These are phyloP conservation scores for Melanophora roralis DNA, from an alignment of 2,888 invertebrate genomes.

Conservation along the genomic window DNA sequence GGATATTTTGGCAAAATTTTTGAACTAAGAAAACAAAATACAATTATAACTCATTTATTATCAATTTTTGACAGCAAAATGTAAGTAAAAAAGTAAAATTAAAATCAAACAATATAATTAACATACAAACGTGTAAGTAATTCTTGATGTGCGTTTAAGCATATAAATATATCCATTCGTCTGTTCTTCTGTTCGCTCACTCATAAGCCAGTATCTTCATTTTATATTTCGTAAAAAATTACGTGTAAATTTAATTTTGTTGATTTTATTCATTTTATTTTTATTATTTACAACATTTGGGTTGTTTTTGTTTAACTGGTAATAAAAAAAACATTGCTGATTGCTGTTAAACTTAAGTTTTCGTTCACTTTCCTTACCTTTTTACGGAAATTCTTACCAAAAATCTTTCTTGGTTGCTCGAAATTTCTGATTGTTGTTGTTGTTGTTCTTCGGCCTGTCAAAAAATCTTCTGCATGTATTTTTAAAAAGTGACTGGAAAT, in stretches of 20 bases:
- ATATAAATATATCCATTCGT: neutral
- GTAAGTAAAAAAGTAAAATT: neutral
- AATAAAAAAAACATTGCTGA: conserved; percentile 34
- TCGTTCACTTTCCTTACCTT: conserved; percentile 44
- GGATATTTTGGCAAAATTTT: too few relatives aligned
- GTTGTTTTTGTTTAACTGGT: conserved; percentile 25
- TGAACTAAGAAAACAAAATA: too few relatives aligned
- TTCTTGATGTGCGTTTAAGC: neutral
- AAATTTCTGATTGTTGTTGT: conserved; percentile 28
- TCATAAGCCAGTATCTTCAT: neutral
- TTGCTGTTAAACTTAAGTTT: conserved; percentile 41
- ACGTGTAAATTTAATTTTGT: neutral
- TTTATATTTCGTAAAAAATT: neutral
- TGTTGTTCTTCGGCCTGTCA: conserved; percentile 32
- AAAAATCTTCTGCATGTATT: conserved; percentile 50
- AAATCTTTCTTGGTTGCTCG: conserved; percentile 24
- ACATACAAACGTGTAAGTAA: conserved; percentile 12
- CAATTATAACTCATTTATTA: too few relatives aligned
- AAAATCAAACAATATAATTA: conserved; percentile 43
- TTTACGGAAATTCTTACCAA: conserved; percentile 13
- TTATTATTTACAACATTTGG: conserved; percentile 36
- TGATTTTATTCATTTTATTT: conserved; percentile 27
- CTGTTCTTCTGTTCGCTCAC: neutral
- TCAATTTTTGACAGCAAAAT: neutral
- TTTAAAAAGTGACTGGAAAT: conserved; percentile 55